A percentile compares a stretch with the other conserved stretches of the same genome.
These are phyloP conservation scores for Medauroidea extradentata DNA, from an alignment of 1,140 invertebrate genomes.

Conservation along the genomic window DNA sequence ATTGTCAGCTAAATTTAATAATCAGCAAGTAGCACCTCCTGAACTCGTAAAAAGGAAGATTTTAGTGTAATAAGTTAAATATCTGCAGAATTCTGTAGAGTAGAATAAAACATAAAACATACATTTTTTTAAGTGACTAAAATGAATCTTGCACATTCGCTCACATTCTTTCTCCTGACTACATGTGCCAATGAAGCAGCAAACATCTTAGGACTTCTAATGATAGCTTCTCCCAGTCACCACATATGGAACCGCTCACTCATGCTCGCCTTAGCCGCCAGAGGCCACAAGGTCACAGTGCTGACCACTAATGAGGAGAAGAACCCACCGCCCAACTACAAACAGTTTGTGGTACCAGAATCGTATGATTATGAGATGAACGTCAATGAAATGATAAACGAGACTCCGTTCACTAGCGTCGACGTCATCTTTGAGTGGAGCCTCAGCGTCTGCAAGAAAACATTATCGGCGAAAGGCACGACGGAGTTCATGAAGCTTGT, in stretches of 20 bases:
- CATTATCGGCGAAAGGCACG: not conserved
- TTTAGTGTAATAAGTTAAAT: no score
- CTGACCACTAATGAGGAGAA: constrained; percentile 56
- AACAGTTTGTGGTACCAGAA: not conserved
- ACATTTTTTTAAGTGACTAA: no score
- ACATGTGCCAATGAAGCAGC: not conserved
- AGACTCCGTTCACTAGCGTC: no score
- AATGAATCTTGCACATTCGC: no score
- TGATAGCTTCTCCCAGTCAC: constrained; percentile 61
- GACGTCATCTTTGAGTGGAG: not conserved
- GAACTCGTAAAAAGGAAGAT: no score
- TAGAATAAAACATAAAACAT: no score
- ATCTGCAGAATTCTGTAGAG: no score
- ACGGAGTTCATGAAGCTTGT: not conserved
- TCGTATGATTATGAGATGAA: not conserved
- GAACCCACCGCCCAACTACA: constrained; percentile 41
- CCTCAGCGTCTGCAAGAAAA: not conserved
- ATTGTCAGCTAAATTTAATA: no score
- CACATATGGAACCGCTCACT: constrained; percentile 61
- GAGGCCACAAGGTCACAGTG: constrained; percentile 64
- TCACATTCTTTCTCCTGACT: no score
- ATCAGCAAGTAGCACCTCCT: no score
- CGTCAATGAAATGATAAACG: no score
- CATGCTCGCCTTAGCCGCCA: constrained; percentile 54
- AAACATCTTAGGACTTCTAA: constrained; percentile 59